A percentile compares a stretch with the other conserved stretches of the same genome.
Evolutionary conservation across 2,888 invertebrate genomes (phyloP).

Genomic region (Drosophila buzzatii): DNA sequence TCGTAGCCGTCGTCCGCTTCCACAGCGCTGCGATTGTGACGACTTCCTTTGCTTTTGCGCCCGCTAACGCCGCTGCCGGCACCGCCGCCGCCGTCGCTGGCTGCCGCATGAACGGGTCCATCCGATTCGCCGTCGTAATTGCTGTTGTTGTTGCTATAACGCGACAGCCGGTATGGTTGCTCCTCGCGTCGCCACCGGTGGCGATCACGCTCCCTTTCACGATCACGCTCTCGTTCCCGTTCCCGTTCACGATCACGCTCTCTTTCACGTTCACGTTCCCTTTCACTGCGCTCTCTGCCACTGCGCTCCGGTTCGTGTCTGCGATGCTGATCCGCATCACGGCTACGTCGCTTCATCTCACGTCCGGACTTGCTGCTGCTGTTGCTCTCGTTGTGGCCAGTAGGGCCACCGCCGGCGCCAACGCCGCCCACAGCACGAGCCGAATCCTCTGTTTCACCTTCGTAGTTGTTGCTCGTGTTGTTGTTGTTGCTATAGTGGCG

Average conservation of each 20-base stretch:
- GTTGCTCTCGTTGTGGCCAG: slow-evolving; percentile 41
- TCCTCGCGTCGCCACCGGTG: slow-evolving; percentile 64
- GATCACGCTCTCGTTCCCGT: slow-evolving; percentile 47
- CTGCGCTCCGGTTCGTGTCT: slow-evolving; percentile 38
- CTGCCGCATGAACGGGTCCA: slow-evolving; percentile 18
- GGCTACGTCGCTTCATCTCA: slow-evolving; percentile 57
- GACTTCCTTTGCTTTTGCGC: slow-evolving; percentile 57
- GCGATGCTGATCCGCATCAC: slow-evolving; percentile 38
- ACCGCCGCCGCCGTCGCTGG: slow-evolving; percentile 23
- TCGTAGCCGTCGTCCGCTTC: slow-evolving; percentile 60
- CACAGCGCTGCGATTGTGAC: slow-evolving; percentile 54
- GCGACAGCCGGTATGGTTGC: slow-evolving; percentile 46
- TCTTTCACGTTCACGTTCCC: slow-evolving; percentile 23
- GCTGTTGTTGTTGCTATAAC: slow-evolving; percentile 62
- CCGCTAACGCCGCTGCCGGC: slow-evolving; percentile 36
- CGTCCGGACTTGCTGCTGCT: slow-evolving; percentile 49
- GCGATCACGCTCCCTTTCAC: slow-evolving; percentile 46
- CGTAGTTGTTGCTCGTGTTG: slow-evolving; percentile 87
- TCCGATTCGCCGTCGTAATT: slow-evolving; percentile 68
- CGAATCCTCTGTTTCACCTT: slow-evolving; percentile 89
- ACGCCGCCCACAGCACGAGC: slow-evolving; percentile 44
- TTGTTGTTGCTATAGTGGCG: slow-evolving; percentile 77
- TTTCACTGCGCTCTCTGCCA: slow-evolving; percentile 27
- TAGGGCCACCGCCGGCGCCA: slow-evolving; percentile 30
- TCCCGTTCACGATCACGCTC: slow-evolving; percentile 32